Percentiles rank a stretch among this genome's conserved stretches.
phyloP scores from a whole-genome alignment of 1,140 invertebrate species.

The Drosophila dunni region DNA sequence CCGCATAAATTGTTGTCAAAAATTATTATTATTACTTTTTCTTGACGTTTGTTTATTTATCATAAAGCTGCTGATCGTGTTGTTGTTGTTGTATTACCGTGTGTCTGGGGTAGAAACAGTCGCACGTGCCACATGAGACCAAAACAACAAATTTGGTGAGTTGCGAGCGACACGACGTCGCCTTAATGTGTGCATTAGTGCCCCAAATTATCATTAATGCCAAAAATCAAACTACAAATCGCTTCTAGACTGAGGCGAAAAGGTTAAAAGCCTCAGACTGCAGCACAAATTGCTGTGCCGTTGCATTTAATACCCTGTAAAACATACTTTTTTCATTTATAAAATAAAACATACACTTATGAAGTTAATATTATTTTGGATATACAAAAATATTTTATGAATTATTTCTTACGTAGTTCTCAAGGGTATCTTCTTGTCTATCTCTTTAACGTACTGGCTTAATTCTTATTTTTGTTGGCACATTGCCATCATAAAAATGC shows the following conservation, averaged over 20 bases:
- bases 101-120: slow-evolving; percentile 14
- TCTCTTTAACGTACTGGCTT: no score
- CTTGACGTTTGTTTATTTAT: slow-evolving; percentile 73
- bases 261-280: slow-evolving; percentile 71
- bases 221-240: slow-evolving; percentile 74
- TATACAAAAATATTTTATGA: not conserved
- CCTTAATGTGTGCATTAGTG: slow-evolving; percentile 74
- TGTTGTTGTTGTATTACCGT: slow-evolving; percentile 17
- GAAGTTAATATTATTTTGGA: no score
- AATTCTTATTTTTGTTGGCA: slow-evolving; percentile 41
- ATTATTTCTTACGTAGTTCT: not conserved
- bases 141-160: slow-evolving; percentile 46
- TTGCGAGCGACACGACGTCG: slow-evolving; percentile 19
- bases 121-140: slow-evolving; percentile 65
- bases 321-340: no score
- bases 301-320: slow-evolving; percentile 16
- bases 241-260: slow-evolving; percentile 49
- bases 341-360: no score
- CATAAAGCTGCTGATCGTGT: slow-evolving; percentile 36
- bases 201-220: slow-evolving; percentile 54
- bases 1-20: slow-evolving; percentile 81
- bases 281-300: slow-evolving; percentile 14
- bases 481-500: slow-evolving; percentile 56
- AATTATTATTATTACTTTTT: slow-evolving; percentile 66
- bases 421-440: not conserved